These are phyloP conservation scores for Aelia acuminata DNA, from an alignment of 2,888 invertebrate species.

Conservation along the genomic window DNA sequence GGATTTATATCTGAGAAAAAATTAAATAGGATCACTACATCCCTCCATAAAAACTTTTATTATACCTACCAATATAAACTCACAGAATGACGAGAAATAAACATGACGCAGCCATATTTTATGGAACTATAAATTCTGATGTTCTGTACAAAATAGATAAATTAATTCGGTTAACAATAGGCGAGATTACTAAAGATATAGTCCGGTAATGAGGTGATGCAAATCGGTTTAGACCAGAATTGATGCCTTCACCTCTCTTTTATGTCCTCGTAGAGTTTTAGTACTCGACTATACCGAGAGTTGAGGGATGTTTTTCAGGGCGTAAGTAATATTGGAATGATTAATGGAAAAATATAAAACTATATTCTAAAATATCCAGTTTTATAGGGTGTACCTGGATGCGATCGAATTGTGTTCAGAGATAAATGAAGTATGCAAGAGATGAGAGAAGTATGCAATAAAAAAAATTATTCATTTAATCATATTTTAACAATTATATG, in stretches of 20 bases:
- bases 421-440: too few relatives aligned
- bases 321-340: background rate
- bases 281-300: background rate
- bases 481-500: too few relatives aligned
- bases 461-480: too few relatives aligned
- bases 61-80: background rate
- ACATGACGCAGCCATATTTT: background rate
- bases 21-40: background rate
- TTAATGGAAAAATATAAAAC: background rate
- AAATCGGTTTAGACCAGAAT: constrained; percentile 3
- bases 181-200: background rate
- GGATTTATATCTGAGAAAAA: background rate
- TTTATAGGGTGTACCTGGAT: background rate
- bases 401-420: too few relatives aligned
- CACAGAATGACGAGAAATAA: background rate
- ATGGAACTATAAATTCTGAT: background rate
- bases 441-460: too few relatives aligned
- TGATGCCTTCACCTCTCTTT: background rate
- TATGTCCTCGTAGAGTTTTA: background rate
- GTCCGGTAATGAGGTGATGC: background rate
- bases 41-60: constrained; percentile 20
- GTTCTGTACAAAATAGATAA: background rate
- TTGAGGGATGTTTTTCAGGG: background rate
- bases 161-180: background rate
- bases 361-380: background rate